These are phyloP conservation scores for Drosophila peninsularis DNA, from an alignment of 2,888 invertebrate species.

Conservation along the genomic window DNA sequence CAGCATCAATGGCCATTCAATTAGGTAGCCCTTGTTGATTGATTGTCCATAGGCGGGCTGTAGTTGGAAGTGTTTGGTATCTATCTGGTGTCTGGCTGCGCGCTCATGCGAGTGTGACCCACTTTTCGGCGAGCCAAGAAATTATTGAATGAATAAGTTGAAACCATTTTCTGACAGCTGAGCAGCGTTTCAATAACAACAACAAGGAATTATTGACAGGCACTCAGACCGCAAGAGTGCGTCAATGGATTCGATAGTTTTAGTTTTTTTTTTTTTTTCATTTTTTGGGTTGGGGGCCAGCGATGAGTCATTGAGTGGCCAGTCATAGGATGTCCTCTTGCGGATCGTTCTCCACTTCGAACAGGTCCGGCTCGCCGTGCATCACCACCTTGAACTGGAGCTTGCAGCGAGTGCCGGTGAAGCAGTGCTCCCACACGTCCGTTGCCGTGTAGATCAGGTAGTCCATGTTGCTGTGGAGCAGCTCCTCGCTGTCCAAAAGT, in stretches of 20 bases:
- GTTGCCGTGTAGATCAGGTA: constrained; percentile 46
- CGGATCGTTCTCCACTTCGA: constrained; percentile 20
- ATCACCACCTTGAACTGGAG: constrained; percentile 49
- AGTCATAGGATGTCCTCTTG: not conserved
- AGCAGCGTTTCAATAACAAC: constrained; percentile 42
- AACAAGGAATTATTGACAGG: constrained; percentile 66
- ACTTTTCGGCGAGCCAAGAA: constrained; percentile 62
- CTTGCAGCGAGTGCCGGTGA: not conserved
- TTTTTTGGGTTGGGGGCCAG: constrained; percentile 28
- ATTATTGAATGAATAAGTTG: constrained; percentile 69
- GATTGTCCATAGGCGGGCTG: constrained; percentile 39
- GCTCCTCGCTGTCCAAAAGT: constrained; percentile 38
- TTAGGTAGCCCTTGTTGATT: constrained; percentile 66
- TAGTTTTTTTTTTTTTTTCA: not conserved
- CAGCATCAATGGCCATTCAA: constrained; percentile 34
- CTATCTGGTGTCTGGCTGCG: constrained; percentile 26
- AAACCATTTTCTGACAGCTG: constrained; percentile 60
- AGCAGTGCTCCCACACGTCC: constrained; percentile 38
- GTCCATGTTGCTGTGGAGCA: constrained; percentile 54
- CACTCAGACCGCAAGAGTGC: constrained; percentile 68
- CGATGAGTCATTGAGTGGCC: constrained; percentile 34
- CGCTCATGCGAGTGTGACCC: constrained; percentile 50
- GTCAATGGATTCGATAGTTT: constrained; percentile 54
- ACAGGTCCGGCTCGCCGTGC: constrained; percentile 46
- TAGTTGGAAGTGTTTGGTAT: constrained; percentile 21